Base-by-base conservation (phyloP, 2,888 invertebrate genomes). In the Drosophila dives region DNA sequence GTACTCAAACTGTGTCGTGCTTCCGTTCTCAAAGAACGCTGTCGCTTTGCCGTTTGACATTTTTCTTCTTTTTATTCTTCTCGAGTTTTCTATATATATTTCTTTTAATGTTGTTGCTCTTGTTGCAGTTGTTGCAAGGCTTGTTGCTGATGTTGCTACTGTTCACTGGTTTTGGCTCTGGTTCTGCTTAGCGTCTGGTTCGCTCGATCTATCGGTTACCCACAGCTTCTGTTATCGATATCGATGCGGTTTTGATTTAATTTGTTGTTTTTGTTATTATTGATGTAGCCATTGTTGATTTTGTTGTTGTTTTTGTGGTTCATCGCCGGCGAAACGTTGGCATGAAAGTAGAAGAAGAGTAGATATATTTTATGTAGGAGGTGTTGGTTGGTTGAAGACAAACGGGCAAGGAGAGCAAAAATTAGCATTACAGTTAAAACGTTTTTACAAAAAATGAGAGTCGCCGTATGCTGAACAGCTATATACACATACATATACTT, bases 1-100 rank as follows among this genome's bases (percentile, higher is more conserved):
- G 94, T 96, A 95, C 63, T 93, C 92, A 61, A 92, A 92, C 81
- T 93, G 92, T 83, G 93, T 92, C 92, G 97, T 96, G 94, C 96
- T 96, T 93, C 97, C 98, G 94, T 97, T 96, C 94, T 96, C 95
- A 94, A 98, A 98, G 95, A 98, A 98, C 95, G 97, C 96, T 94
- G 97, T 97, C 51, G 87, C 86, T 59, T 86, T 86, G 59, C 89
- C 89, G 86, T 89, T 86, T 32, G 86, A 73, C 86, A 86, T 86
- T 15, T 56, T 68, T 38, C 17, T 38, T 23, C 15, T 20, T 45
- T 7, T 45, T 42, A 38, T 38, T n/a, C 42, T 42, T 45, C 42
- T 67, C 59, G 64, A 33, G 33, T 51, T 56, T 60, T 72, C 59
- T 63, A 50, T 54, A 40, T 42, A 32, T 29, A 55, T 29, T 55